phyloP scores from a whole-genome alignment of 2,797 vertebrate genomes.

The Lindbergichthys nudifrons region DNA sequence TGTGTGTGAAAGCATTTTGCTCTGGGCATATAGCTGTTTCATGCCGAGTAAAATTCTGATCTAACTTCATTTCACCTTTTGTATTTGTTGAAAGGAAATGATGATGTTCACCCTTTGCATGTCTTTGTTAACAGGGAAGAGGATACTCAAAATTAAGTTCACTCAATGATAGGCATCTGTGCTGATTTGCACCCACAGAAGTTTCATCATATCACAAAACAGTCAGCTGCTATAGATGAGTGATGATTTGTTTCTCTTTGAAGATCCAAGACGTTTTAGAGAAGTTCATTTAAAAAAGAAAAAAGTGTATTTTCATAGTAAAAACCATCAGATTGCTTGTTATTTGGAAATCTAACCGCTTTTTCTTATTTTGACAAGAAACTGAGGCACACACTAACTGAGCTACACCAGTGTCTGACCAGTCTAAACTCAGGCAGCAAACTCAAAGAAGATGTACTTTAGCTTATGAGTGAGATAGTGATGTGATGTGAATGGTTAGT shows the following conservation, averaged over 20 bases:
- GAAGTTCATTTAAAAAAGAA: not conserved
- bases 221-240: not conserved
- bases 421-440: conserved; percentile 9
- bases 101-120: conserved; percentile 1
- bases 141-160: conserved; percentile 5
- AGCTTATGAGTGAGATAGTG: not conserved
- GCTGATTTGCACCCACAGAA: conserved; percentile 7
- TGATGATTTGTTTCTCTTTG: not conserved
- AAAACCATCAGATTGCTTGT: not conserved
- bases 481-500: not conserved
- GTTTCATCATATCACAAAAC: conserved; percentile 19
- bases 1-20: not conserved
- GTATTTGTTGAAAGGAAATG: conserved; percentile 3
- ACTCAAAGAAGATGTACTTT: conserved; percentile 1
- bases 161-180: conserved; percentile 15
- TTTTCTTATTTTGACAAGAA: not conserved
- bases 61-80: not conserved
- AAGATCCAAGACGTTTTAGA: not conserved
- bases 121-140: conserved; percentile 10
- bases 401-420: not conserved
- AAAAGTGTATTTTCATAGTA: not conserved
- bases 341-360: not conserved
- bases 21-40: not conserved
- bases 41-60: not conserved
- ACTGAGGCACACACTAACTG: not conserved